A percentile compares a stretch with the other conserved stretches of the same genome.
Conservation (phyloP, 1,140 invertebrate species). For the Ceratitis capitata region DNA sequence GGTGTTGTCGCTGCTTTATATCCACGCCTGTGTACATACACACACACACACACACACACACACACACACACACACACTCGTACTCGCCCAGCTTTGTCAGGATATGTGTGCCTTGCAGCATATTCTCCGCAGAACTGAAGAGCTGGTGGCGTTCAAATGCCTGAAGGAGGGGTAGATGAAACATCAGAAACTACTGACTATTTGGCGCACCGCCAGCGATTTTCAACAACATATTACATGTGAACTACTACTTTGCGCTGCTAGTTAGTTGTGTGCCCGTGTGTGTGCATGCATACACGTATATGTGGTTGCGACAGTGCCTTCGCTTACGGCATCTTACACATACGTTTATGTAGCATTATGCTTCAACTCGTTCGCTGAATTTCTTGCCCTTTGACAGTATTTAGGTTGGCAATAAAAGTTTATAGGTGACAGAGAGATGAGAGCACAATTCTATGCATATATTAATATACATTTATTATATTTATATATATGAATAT, state of each 20-base stretch:
- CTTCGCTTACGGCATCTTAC: background rate
- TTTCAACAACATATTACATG: background rate
- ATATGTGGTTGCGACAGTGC: background rate
- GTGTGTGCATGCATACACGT: background rate
- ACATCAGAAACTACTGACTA: background rate
- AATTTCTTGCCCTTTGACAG: background rate
- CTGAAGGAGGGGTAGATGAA: background rate
- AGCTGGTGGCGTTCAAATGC: background rate
- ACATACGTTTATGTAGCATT: background rate
- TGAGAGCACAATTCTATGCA: background rate
- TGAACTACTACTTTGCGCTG: background rate
- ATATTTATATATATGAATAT: background rate
- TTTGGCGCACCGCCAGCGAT: background rate
- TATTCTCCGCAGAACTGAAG: too few relatives aligned
- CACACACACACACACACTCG: too few relatives aligned
- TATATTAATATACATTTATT: background rate
- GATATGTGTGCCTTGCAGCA: too few relatives aligned
- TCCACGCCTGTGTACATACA: background rate
- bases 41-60: too few relatives aligned
- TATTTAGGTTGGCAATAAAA: background rate
- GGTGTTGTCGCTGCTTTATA: background rate
- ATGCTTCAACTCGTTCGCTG: background rate
- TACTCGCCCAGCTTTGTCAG: background rate
- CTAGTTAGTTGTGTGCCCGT: background rate
- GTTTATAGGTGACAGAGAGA: background rate